Conservation (phyloP, 2,113 vertebrate genomes). For the Ictidomys tridecemlineatus region DNA sequence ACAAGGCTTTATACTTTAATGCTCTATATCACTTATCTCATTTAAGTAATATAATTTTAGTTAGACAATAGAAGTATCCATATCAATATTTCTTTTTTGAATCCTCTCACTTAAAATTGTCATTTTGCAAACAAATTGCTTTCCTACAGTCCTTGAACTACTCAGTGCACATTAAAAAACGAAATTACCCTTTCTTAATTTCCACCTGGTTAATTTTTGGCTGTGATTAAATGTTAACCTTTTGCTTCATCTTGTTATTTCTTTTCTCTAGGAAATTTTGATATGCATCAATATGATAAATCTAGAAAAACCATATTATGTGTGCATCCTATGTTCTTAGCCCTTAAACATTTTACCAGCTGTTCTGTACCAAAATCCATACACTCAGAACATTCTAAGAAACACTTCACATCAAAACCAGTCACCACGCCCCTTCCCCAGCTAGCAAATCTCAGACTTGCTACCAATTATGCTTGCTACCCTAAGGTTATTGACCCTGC, state of each 20-base stretch:
- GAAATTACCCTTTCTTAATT: background rate
- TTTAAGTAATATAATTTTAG: constrained; percentile 30
- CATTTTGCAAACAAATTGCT: constrained; percentile 13
- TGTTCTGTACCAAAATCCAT: background rate
- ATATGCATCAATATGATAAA: background rate
- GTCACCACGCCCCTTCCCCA: background rate
- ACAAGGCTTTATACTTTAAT: background rate
- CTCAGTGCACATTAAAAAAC: background rate
- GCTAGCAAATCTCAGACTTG: background rate
- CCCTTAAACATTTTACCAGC: background rate
- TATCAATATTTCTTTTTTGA: constrained; percentile 16
- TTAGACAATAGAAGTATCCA: background rate
- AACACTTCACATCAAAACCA: background rate
- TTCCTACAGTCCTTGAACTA: background rate
- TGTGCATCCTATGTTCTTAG: background rate
- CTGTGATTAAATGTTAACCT: background rate
- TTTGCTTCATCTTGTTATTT: background rate
- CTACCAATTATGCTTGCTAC: background rate
- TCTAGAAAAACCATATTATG: background rate
- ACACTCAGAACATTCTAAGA: background rate
- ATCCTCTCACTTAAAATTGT: background rate
- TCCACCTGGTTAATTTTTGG: background rate
- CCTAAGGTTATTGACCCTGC: constrained; percentile 15
- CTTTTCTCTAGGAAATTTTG: background rate
- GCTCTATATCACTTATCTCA: background rate